These are phyloP conservation scores for Xylophagus ater DNA, from an alignment of 2,888 invertebrate species.

Conservation along the genomic window DNA sequence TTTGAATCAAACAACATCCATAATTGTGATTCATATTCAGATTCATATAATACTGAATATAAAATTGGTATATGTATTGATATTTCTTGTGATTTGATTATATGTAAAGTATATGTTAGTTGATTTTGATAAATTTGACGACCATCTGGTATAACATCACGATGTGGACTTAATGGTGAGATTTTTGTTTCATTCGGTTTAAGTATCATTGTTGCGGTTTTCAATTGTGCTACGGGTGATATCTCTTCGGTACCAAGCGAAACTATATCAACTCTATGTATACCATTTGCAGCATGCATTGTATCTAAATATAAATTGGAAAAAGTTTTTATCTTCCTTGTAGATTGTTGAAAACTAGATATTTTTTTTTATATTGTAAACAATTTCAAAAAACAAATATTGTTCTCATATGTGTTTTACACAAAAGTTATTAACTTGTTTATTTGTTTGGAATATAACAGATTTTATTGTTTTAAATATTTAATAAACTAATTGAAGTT, in stretches of 20 bases:
- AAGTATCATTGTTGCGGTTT: constrained; percentile 59
- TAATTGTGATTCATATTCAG: constrained; percentile 89
- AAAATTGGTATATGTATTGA: constrained; percentile 67
- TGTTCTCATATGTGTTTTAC: too few relatives aligned
- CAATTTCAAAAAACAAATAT: too few relatives aligned
- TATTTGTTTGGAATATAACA: too few relatives aligned
- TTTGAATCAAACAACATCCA: constrained; percentile 92
- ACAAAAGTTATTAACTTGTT: too few relatives aligned
- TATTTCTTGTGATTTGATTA: constrained; percentile 73
- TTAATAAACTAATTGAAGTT: too few relatives aligned
- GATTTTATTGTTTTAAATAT: too few relatives aligned
- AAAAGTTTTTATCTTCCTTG: too few relatives aligned
- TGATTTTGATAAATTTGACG: constrained; percentile 86
- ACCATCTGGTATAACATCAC: constrained; percentile 79
- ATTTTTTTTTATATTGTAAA: too few relatives aligned
- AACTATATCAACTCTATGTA: constrained; percentile 58
- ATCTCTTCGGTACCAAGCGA: constrained; percentile 70
- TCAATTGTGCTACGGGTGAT: constrained; percentile 60
- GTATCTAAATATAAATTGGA: constrained; percentile 44
- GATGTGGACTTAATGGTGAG: constrained; percentile 55
- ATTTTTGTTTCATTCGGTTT: constrained; percentile 78
- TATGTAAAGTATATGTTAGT: constrained; percentile 75
- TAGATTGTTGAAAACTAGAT: too few relatives aligned
- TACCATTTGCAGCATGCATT: constrained; percentile 65
- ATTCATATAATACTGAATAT: constrained; percentile 85